phyloP scores from a whole-genome alignment of 2,888 invertebrate species.

The Pollenia labialis region DNA sequence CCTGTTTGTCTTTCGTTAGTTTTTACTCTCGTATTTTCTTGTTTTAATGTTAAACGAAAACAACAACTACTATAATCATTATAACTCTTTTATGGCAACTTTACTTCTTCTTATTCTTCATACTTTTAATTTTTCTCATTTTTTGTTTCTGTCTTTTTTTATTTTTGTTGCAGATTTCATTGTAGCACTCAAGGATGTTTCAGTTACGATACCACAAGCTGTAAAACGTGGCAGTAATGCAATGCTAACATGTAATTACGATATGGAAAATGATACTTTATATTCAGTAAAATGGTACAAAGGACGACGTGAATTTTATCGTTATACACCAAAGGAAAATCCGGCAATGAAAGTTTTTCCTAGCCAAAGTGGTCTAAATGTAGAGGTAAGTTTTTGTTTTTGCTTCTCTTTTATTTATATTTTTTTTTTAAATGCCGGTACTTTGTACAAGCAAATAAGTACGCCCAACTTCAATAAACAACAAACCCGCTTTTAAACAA shows the following conservation, averaged over 20 bases:
- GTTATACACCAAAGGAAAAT: constrained; percentile 90
- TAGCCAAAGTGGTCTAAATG: constrained; percentile 88
- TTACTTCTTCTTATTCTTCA: constrained; percentile 60
- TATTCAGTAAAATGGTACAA: constrained; percentile 96
- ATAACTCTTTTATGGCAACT: constrained; percentile 70
- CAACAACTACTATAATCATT: constrained; percentile 52
- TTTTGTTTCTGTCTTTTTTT: constrained; percentile 29
- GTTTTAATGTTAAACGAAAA: constrained; percentile 55
- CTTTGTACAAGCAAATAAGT: constrained; percentile 24
- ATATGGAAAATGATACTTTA: constrained; percentile 91
- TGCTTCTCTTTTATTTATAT: background rate
- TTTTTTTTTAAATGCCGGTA: constrained; percentile 30
- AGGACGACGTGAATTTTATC: constrained; percentile 92
- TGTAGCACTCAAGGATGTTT: constrained; percentile 87
- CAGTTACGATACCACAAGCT: constrained; percentile 88
- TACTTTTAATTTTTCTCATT: constrained; percentile 28
- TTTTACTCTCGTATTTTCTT: constrained; percentile 42
- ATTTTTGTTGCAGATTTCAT: constrained; percentile 81
- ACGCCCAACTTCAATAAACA: constrained; percentile 32
- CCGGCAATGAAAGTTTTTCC: constrained; percentile 89
- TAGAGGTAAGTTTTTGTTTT: constrained; percentile 90
- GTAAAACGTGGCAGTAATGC: constrained; percentile 88
- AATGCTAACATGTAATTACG: constrained; percentile 89
- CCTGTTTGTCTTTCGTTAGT: constrained; percentile 68
- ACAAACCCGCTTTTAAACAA: constrained; percentile 27